Evolutionary conservation across 2,113 vertebrate species (phyloP), one percentile per base, ranked within the genome.

Genomic region (Meleagris gallopavo): DNA sequence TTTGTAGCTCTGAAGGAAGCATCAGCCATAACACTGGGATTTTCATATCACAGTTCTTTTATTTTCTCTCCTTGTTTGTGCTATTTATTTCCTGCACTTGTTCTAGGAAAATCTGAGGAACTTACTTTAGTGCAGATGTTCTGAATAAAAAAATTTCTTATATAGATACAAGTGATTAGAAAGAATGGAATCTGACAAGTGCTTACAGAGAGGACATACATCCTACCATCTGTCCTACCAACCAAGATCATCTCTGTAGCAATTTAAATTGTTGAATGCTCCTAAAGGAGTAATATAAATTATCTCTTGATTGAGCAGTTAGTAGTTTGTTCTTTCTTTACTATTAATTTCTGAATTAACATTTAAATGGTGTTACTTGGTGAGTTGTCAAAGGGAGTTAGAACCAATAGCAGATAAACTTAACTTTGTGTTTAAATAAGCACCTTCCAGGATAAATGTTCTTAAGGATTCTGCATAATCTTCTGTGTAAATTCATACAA

Each of bases 391-490:
- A 70, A 81, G 62, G 61, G 71, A 30, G 58, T 20, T n/a, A 71
- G 13, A 70, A 22, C 52, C 6, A 32, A 54, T 84, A 52, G 8
- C 20, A 48, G 29, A n/a, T 75, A 46, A 88, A 71, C 19, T 71
- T 90, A 78, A 54, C 13, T 19, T 20, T 71, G 25, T 5, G 11
- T 90, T 93, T 90, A 86, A 83, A 40, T 67, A 72, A 83, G 52
- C 0, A 0, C 3, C 11, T 2, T 30, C 73, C 20, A 46, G 52
- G 43, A 48, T 43, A 67, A 52, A 15, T 1, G 1, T 36, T 9
- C 30, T 85, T 69, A 52, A 19, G 86, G 40, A 17, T 25, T 86
- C 57, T 84, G 15, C 7, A 7, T 32, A n/a, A 6, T 79, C 86
- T 75, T 41, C 46, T 78, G 21, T 2, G 0, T 54, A 78, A 62